These are phyloP conservation scores for Chirona hameri DNA, from an alignment of 2,888 invertebrate species.

Conservation along the genomic window DNA sequence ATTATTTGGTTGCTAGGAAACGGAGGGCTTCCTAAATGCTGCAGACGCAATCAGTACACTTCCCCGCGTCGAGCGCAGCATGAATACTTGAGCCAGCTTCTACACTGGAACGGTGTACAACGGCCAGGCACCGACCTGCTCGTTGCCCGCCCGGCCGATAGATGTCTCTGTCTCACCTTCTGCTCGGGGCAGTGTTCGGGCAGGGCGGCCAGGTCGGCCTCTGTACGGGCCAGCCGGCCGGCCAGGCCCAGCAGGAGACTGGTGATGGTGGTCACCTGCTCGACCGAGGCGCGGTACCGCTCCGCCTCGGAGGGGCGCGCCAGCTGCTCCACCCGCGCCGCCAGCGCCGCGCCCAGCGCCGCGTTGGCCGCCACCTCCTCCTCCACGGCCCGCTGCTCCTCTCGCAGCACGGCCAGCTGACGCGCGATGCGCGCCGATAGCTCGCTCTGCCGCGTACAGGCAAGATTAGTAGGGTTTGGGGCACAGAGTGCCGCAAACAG, in stretches of 20 bases:
- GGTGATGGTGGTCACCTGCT: conserved; percentile 80
- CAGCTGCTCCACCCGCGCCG: conserved; percentile 55
- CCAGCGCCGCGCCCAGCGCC: conserved; percentile 64
- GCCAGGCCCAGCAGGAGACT: conserved; percentile 73
- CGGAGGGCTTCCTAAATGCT: too few species aligned
- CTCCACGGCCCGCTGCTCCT: conserved; percentile 64
- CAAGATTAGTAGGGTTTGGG: neutral
- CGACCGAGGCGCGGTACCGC: conserved; percentile 66
- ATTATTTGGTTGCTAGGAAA: too few species aligned
- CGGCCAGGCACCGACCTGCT: neutral
- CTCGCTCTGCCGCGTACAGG: conserved; percentile 60
- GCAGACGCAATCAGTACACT: too few species aligned
- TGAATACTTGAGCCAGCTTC: neutral
- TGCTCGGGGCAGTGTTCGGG: neutral
- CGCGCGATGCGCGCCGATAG: conserved; percentile 66
- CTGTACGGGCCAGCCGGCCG: conserved; percentile 72
- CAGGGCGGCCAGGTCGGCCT: conserved; percentile 55
- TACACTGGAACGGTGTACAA: neutral
- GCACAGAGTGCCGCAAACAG: too few species aligned
- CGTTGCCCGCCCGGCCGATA: neutral
- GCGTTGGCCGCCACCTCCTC: conserved; percentile 72
- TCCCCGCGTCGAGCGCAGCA: too few species aligned
- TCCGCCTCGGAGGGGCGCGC: conserved; percentile 62
- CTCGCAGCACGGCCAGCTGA: conserved; percentile 67
- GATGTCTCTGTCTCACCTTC: neutral